Evolutionary conservation across 2,797 vertebrate species (phyloP).

Genomic region (Sarcophilus harrisii): DNA sequence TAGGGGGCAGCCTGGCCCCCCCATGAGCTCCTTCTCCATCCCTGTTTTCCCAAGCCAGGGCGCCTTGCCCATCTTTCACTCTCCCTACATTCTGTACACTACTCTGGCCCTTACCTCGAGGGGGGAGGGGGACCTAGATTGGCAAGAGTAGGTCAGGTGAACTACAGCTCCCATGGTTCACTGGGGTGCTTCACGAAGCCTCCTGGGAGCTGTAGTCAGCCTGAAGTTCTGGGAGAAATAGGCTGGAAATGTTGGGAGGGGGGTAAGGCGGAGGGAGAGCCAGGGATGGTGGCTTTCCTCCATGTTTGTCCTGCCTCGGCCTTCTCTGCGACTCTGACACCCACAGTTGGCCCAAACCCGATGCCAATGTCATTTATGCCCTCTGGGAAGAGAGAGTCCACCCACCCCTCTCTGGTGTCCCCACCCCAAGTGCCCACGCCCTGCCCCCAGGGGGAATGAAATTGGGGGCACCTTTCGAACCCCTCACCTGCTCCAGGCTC

Average conservation of each 20-base stretch:
- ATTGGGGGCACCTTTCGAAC: conserved; percentile 77
- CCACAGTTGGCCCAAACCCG: conserved; percentile 8
- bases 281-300: not conserved
- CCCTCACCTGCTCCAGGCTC: conserved; percentile 75
- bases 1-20: conserved; percentile 43
- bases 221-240: not conserved
- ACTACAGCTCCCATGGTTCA: conserved; percentile 79
- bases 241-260: conserved; percentile 32
- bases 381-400: conserved; percentile 51
- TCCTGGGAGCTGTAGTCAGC: conserved; percentile 78
- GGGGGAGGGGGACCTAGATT: not conserved
- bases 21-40: conserved; percentile 25
- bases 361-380: conserved; percentile 8
- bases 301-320: not conserved
- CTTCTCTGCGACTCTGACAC: conserved; percentile 29
- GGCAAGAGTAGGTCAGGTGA: conserved; percentile 44
- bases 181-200: conserved; percentile 56
- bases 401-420: conserved; percentile 57
- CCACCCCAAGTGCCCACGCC: conserved; percentile 79
- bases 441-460: conserved; percentile 83
- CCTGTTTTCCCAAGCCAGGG: conserved; percentile 32
- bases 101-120: not conserved
- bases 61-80: not conserved
- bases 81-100: not conserved
- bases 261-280: conserved; percentile 17